phyloP scores from a whole-genome alignment of 2,888 invertebrate genomes.

The Bombylius discolor region DNA sequence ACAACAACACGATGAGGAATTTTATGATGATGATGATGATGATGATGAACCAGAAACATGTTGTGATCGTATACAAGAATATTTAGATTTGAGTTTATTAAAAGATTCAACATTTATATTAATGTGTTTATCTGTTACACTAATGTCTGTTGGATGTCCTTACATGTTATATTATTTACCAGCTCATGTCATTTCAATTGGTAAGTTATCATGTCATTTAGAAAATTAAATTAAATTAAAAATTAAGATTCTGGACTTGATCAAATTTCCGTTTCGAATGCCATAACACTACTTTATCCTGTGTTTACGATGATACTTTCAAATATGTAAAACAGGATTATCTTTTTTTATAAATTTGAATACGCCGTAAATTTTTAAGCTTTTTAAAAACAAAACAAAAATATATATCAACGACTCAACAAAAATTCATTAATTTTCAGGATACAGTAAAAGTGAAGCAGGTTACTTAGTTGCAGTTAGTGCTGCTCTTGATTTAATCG shows the following conservation, averaged over 20 bases:
- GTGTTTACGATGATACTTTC: too few species aligned
- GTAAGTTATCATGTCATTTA: constrained; percentile 23
- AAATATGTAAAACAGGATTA: too few species aligned
- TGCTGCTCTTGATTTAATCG: constrained; percentile 56
- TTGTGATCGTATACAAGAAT: constrained; percentile 37
- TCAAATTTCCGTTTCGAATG: too few species aligned
- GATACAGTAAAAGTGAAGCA: constrained; percentile 38
- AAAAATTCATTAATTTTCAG: constrained; percentile 15
- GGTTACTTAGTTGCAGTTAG: constrained; percentile 62
- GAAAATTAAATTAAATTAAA: too few species aligned
- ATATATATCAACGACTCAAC: too few species aligned
- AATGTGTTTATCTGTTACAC: constrained; percentile 56
- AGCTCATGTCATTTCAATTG: constrained; percentile 54
- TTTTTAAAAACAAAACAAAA: too few species aligned
- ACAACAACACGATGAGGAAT: constrained; percentile 17
- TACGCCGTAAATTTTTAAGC: too few species aligned
- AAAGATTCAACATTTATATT: constrained; percentile 56
- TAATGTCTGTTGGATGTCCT: constrained; percentile 65
- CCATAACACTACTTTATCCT: too few species aligned
- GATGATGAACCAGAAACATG: constrained; percentile 30
- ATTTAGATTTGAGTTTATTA: constrained; percentile 54
- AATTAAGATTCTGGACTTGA: too few species aligned
- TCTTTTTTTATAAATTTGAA: too few species aligned
- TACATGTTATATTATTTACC: constrained; percentile 64
- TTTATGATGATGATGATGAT: constrained; percentile 28